Base-by-base conservation (phyloP, 2,113 vertebrate species). In the Gila orcuttii region DNA sequence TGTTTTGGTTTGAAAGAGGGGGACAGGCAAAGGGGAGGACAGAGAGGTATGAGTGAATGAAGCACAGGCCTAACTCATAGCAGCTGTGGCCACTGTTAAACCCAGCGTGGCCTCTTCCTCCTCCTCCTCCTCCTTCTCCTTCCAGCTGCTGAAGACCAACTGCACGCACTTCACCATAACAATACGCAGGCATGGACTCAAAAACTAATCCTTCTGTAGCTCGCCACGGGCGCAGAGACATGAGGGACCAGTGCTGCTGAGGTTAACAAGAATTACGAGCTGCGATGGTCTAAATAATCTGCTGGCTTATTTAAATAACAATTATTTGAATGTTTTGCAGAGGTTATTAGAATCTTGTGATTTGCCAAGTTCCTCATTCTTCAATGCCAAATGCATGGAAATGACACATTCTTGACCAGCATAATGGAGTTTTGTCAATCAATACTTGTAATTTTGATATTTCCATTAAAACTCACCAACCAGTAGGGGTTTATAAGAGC, bases 1-100 rank as follows among this genome's bases (percentile, higher is more conserved):
- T 93, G 93, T 93, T 93, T 93, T 93, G 91, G 91, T 93, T 93
- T 92, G 88, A 94, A 94, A 86, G 76, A 66, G 50, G 33, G 85
- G 82, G 33, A 78, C 74, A 55, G 36, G 84, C 39, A 79, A 77
- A 85, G 84, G 86, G 88, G 86, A 85, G 85, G 86, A 69, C 62
- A 88, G 82, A 73, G 83, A 82, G 80, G 66, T 82, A 59, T n/a
- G 79, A 84, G 84, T 60, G 75, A 88, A 90, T 82, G 36, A 84
- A 87, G 60, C 28, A 4, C 15, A 23, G 64, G 82, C 78, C 83
- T 92, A 92, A 94, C 89, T 89, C 90, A 88, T 92, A 93, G 90
- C 93, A 94, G 93, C 93, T 93, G 93, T 91, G 86, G 57, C 50
- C 76, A 66, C 84, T 86, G 86, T 83, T 52, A 83, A 73, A 74